These are phyloP conservation scores for Bradysia coprophila DNA, from an alignment of 1,140 invertebrate species.

Conservation along the genomic window DNA sequence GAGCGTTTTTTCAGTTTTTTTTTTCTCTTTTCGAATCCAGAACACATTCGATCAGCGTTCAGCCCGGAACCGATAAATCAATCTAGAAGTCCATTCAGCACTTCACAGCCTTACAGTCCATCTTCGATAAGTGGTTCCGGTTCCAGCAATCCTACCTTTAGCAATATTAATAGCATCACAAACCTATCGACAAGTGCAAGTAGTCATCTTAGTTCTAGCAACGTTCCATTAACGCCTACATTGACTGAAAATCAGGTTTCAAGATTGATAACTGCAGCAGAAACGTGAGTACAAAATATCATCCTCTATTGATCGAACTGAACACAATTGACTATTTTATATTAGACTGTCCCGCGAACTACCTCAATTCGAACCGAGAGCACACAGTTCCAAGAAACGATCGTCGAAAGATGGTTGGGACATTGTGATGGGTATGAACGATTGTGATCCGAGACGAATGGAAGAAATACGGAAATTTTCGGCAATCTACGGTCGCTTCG, in stretches of 20 bases:
- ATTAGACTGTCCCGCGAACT: background rate
- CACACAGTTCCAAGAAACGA: constrained; percentile 80
- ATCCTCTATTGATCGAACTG: background rate
- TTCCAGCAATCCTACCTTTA: background rate
- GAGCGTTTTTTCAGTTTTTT: too few species aligned
- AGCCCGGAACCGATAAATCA: constrained; percentile 11
- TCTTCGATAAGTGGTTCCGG: constrained; percentile 1
- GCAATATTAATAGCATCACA: background rate
- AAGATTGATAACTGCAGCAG: constrained; percentile 58
- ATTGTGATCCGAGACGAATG: constrained; percentile 72
- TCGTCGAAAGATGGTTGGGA: constrained; percentile 85
- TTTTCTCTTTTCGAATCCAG: background rate
- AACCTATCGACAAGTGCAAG: too few species aligned
- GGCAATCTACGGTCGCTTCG: constrained; percentile 90
- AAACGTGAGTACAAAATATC: constrained; percentile 4
- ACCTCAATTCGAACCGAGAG: constrained; percentile 71
- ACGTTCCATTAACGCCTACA: too few species aligned
- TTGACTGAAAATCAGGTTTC: too few species aligned
- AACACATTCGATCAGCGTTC: background rate
- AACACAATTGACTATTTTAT: background rate
- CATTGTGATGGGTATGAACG: constrained; percentile 75
- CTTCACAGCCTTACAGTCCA: background rate
- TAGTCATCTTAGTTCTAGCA: too few species aligned
- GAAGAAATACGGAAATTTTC: constrained; percentile 90
- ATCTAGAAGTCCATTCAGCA: background rate